Percentiles rank a stretch among this genome's conserved stretches.
phyloP scores from a whole-genome alignment of 2,797 vertebrate species.

The Malurus splendens region DNA sequence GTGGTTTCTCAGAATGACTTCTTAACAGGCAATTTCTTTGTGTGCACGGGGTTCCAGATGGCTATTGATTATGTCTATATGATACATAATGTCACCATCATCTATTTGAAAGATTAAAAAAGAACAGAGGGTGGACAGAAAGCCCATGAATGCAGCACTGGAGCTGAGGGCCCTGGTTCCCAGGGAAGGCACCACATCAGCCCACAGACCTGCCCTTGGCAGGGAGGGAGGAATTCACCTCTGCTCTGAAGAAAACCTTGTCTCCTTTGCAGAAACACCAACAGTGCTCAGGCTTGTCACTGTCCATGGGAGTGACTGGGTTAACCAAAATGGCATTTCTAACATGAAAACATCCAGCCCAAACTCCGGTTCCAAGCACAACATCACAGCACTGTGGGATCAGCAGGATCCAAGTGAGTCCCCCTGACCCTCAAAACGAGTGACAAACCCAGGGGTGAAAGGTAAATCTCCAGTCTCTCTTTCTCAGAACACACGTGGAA shows the following conservation, averaged over 20 bases:
- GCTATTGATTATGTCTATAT: constrained; percentile 38
- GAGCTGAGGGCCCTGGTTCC: not conserved
- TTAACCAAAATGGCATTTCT: not conserved
- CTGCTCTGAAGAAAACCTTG: not conserved
- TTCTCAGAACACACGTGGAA: not conserved
- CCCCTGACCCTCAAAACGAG: not conserved
- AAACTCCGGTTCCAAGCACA: not conserved
- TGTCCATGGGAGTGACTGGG: not conserved
- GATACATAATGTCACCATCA: not conserved
- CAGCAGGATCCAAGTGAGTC: not conserved
- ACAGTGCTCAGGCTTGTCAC: not conserved
- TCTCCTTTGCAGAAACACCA: not conserved
- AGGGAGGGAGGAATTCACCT: not conserved
- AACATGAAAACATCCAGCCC: not conserved
- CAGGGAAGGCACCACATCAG: not conserved
- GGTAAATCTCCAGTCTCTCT: not conserved
- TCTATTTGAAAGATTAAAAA: not conserved
- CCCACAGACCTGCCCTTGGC: not conserved
- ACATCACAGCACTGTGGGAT: not conserved
- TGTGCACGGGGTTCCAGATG: constrained; percentile 32
- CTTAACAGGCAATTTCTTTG: constrained; percentile 45
- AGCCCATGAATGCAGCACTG: not conserved
- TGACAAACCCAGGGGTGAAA: not conserved
- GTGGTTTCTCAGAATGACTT: constrained; percentile 33
- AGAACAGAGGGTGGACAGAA: not conserved